These are phyloP conservation scores for Strix occidentalis DNA, from an alignment of 2,797 vertebrate genomes.

Conservation along the genomic window DNA sequence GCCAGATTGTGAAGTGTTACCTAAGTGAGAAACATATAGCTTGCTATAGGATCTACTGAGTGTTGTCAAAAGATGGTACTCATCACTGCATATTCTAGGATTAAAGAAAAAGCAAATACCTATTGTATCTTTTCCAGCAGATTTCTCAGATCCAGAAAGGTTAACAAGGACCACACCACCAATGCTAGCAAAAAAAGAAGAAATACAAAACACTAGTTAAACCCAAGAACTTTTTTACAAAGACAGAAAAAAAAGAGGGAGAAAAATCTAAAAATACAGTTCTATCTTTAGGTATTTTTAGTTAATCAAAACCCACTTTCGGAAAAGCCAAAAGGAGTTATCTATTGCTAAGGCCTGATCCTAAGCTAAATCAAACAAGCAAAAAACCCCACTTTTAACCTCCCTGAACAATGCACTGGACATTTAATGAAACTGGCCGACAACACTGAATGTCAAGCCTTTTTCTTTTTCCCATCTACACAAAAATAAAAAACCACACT, in stretches of 20 bases:
- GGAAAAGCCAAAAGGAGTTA: not conserved
- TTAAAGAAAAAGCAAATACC: conserved; percentile 76
- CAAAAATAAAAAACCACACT: not conserved
- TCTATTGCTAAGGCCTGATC: not conserved
- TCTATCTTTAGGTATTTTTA: not conserved
- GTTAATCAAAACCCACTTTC: not conserved
- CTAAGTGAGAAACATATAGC: not conserved
- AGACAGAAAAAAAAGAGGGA: not conserved
- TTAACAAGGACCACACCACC: conserved; percentile 93
- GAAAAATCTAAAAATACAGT: not conserved
- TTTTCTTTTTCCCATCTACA: not conserved
- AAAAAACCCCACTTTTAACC: not conserved
- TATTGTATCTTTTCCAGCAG: conserved; percentile 83
- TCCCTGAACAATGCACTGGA: not conserved
- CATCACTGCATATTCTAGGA: not conserved
- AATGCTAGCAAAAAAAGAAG: conserved; percentile 80
- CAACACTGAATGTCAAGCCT: not conserved
- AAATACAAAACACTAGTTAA: not conserved
- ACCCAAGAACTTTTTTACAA: not conserved
- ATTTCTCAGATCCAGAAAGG: conserved; percentile 88
- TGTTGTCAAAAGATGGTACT: not conserved
- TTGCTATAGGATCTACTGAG: not conserved
- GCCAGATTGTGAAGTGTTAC: not conserved
- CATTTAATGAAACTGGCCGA: not conserved
- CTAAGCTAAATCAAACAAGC: not conserved